Evolutionary conservation across 2,797 vertebrate species (phyloP).

Genomic region (Brachymystax lenok): DNA sequence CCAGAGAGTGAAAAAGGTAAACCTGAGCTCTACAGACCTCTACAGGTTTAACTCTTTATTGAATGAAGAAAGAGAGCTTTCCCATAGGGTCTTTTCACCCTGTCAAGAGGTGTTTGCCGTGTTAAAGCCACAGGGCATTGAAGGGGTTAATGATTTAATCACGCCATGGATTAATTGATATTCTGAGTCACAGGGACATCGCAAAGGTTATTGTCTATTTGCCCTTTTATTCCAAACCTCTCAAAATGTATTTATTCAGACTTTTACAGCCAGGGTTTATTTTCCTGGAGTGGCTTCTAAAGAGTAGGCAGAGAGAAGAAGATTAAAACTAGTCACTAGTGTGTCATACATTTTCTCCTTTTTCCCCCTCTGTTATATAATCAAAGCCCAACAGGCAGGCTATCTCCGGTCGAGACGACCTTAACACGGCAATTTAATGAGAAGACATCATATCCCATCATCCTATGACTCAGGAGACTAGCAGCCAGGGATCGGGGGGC

Average conservation of each 20-base stretch:
- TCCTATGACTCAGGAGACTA: conserved; percentile 15
- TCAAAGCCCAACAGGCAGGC: neutral
- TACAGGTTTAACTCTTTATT: neutral
- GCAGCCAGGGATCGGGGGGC: neutral
- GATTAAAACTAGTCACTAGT: too few species aligned
- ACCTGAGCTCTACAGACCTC: neutral
- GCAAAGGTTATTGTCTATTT: neutral
- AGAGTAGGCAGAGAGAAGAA: neutral
- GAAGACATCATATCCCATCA: conserved; percentile 44
- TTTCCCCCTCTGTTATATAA: neutral
- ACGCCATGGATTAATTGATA: neutral
- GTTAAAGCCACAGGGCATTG: neutral
- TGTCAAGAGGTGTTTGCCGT: neutral
- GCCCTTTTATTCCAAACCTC: neutral
- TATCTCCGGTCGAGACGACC: neutral
- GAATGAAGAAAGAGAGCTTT: neutral
- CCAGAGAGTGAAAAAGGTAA: neutral
- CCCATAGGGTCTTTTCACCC: neutral
- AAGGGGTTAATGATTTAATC: neutral
- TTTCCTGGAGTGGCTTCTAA: neutral
- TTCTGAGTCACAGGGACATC: neutral
- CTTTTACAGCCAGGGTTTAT: neutral
- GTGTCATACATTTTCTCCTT: neutral
- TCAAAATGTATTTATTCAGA: neutral
- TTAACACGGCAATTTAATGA: conserved; percentile 5